A percentile compares a stretch with the other conserved stretches of the same genome.
phyloP scores from a whole-genome alignment of 2,113 vertebrate species.

The Uria aalge region DNA sequence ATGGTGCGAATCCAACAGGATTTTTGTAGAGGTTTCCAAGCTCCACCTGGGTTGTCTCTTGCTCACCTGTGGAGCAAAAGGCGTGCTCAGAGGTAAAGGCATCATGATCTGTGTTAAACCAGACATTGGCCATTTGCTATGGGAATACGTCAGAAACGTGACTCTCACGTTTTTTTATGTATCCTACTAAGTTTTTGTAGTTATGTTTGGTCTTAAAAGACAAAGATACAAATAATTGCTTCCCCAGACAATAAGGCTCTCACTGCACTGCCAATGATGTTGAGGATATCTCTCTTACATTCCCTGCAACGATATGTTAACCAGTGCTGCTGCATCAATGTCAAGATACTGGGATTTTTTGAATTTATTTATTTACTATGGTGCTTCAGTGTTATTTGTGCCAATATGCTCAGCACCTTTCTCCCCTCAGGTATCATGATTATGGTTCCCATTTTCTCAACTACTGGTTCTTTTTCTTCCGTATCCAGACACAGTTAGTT shows the following conservation, averaged over 20 bases:
- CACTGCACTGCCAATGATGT: neutral
- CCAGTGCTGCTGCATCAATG: neutral
- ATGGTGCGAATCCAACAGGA: rapidly evolving
- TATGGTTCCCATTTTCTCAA: neutral
- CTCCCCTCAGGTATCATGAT: neutral
- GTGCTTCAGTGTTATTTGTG: neutral
- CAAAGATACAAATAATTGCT: neutral
- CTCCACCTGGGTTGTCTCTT: neutral
- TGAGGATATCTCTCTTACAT: neutral
- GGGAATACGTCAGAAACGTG: neutral
- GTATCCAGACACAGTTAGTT: neutral
- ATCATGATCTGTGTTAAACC: neutral
- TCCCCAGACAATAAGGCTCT: neutral
- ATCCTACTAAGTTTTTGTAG: neutral
- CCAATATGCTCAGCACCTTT: neutral
- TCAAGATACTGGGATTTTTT: neutral
- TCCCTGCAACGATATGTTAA: neutral
- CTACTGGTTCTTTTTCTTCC: neutral
- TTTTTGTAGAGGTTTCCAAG: neutral
- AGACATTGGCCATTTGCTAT: neutral
- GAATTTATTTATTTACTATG: neutral
- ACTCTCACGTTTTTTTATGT: neutral
- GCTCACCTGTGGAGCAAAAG: neutral
- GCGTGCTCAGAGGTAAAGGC: neutral
- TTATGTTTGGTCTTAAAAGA: neutral